These are phyloP conservation scores for Sorex fumeus DNA, from an alignment of 2,113 vertebrate species.

Conservation along the genomic window DNA sequence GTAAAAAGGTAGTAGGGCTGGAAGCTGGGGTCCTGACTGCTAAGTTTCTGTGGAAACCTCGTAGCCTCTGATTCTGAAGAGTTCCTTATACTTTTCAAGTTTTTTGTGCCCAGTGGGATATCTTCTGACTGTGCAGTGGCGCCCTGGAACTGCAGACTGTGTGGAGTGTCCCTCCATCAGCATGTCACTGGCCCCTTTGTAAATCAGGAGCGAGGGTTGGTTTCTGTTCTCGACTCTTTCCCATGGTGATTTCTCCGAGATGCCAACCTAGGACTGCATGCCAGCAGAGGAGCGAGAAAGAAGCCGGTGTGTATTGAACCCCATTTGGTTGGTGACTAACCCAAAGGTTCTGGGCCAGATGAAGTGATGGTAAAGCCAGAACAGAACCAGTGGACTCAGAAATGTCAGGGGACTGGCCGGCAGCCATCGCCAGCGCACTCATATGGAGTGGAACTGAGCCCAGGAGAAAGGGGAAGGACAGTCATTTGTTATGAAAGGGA, in stretches of 20 bases:
- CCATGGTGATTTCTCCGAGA: slow-evolving; percentile 42
- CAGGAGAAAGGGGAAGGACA: not conserved
- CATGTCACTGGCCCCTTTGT: not conserved
- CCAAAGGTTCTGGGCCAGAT: not conserved
- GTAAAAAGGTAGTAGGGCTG: not conserved
- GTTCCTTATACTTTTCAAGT: too few species aligned
- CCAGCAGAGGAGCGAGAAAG: not conserved
- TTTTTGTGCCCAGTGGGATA: not conserved
- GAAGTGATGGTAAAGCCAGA: not conserved
- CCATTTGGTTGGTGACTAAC: not conserved
- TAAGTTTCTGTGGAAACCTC: too few species aligned
- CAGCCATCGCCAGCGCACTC: too few species aligned
- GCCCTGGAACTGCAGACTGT: not conserved
- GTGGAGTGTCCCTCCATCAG: not conserved
- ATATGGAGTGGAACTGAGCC: not conserved
- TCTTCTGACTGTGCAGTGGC: not conserved
- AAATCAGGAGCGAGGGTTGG: not conserved
- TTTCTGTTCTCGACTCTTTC: not conserved
- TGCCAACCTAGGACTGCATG: not conserved
- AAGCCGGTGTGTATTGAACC: not conserved
- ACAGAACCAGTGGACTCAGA: not conserved
- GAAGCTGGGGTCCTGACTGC: not conserved
- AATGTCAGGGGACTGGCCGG: not conserved
- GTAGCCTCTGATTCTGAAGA: not conserved
- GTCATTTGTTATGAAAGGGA: not conserved